These are phyloP conservation scores for Gorilla gorilla DNA, from an alignment of 2,113 vertebrate species.

Conservation along the genomic window DNA sequence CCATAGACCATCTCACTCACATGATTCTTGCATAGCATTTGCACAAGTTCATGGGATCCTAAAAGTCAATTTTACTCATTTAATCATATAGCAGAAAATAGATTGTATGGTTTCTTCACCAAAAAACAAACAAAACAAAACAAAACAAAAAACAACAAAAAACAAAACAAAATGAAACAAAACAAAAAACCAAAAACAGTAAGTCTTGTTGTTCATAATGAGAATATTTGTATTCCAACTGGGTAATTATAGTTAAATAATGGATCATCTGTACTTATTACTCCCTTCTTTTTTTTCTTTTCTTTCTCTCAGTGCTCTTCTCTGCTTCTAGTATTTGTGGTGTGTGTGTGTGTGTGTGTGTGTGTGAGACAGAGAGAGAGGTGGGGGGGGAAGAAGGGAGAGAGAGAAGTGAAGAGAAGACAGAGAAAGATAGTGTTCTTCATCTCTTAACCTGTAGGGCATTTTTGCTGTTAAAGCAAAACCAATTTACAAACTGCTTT, in stretches of 20 bases:
- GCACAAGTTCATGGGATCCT: background rate
- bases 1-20: background rate
- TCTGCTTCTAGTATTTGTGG: background rate
- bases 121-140: background rate
- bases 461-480: background rate
- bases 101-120: background rate
- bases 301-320: background rate
- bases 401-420: background rate
- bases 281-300: background rate
- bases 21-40: background rate
- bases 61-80: background rate
- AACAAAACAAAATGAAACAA: too few species aligned
- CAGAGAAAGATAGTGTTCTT: background rate
- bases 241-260: background rate
- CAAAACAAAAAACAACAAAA: too few species aligned
- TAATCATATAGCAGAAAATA: background rate
- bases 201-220: background rate
- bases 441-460: background rate
- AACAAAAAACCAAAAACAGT: background rate
- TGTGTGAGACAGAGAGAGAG: background rate
- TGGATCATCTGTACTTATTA: background rate
- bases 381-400: background rate
- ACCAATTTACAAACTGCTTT: background rate
- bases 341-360: background rate
- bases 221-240: background rate